phyloP scores from a whole-genome alignment of 2,113 vertebrate genomes.

The Dicrurus megarhynchus region DNA sequence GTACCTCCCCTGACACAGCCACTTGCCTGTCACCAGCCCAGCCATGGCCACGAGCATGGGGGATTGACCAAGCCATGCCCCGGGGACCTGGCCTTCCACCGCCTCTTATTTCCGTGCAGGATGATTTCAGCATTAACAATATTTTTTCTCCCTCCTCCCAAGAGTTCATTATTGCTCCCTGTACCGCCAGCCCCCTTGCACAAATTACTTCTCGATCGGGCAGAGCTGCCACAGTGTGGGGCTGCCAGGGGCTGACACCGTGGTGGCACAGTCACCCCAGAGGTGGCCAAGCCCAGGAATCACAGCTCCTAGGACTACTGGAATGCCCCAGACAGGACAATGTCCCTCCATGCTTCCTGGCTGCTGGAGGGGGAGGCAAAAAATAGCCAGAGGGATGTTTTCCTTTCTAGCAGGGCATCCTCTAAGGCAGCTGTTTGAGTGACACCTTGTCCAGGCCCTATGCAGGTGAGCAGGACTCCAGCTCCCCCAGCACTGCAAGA shows the following conservation, averaged over 20 bases:
- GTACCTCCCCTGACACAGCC: not conserved
- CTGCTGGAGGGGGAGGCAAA: not conserved
- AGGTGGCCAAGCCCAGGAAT: fast-evolving
- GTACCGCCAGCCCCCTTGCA: slow-evolving; percentile 16
- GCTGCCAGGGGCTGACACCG: not conserved
- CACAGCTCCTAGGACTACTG: not conserved
- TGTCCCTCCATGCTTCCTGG: not conserved
- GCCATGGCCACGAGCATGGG: fast-evolving
- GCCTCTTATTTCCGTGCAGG: not conserved
- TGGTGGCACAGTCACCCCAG: fast-evolving
- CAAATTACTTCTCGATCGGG: slow-evolving; percentile 66
- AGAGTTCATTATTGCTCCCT: slow-evolving; percentile 68
- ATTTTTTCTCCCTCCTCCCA: slow-evolving; percentile 63
- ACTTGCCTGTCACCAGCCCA: not conserved
- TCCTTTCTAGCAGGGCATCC: not conserved
- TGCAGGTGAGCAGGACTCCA: not conserved
- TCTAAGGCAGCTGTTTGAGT: not conserved
- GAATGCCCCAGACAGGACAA: not conserved
- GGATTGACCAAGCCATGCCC: not conserved
- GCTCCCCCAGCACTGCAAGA: not conserved
- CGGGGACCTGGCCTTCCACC: not conserved
- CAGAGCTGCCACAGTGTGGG: slow-evolving; percentile 17
- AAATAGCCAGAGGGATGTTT: not conserved
- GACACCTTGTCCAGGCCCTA: not conserved
- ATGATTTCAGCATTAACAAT: slow-evolving; percentile 64